Conservation (phyloP, 64 coral and sea anemone species). For the Pocillopora damicornis region DNA sequence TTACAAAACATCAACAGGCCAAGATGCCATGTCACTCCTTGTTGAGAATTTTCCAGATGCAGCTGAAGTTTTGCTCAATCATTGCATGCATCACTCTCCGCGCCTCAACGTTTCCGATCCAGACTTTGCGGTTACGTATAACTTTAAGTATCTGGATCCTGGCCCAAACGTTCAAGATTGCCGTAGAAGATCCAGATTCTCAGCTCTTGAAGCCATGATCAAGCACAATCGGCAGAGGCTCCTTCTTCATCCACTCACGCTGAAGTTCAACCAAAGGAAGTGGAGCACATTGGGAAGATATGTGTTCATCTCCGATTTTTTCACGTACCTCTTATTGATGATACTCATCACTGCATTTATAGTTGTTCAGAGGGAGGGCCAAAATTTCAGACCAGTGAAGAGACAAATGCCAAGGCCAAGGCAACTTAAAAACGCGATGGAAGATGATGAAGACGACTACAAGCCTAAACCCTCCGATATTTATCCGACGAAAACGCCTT, state of each 20-base stretch:
- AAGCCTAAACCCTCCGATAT: slow-evolving; percentile 37
- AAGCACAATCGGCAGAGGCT: slow-evolving; percentile 51
- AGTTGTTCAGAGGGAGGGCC: slow-evolving; percentile 30
- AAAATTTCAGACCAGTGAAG: not conserved
- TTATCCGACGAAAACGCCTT: not conserved
- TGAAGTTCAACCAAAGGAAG: slow-evolving; percentile 56
- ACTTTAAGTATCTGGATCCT: slow-evolving; percentile 67
- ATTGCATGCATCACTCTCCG: slow-evolving; percentile 21
- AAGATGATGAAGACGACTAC: not conserved
- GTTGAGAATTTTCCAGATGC: slow-evolving; percentile 44
- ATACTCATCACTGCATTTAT: slow-evolving; percentile 52
- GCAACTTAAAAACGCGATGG: not conserved
- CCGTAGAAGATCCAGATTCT: slow-evolving; percentile 22
- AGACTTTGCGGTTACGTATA: slow-evolving; percentile 54
- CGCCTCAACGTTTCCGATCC: slow-evolving; percentile 38
- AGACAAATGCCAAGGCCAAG: not conserved
- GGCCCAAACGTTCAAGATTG: slow-evolving; percentile 43
- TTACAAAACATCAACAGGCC: slow-evolving; percentile 12
- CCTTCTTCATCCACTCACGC: slow-evolving; percentile 65
- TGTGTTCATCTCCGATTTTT: slow-evolving; percentile 42
- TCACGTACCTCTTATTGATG: slow-evolving; percentile 51
- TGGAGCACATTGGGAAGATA: slow-evolving; percentile 61
- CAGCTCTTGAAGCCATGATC: slow-evolving; percentile 45
- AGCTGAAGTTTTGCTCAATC: slow-evolving; percentile 25
- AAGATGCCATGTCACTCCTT: slow-evolving; percentile 34